Base-by-base conservation (phyloP, 2,797 vertebrate genomes). In the Takifugu rubripes region DNA sequence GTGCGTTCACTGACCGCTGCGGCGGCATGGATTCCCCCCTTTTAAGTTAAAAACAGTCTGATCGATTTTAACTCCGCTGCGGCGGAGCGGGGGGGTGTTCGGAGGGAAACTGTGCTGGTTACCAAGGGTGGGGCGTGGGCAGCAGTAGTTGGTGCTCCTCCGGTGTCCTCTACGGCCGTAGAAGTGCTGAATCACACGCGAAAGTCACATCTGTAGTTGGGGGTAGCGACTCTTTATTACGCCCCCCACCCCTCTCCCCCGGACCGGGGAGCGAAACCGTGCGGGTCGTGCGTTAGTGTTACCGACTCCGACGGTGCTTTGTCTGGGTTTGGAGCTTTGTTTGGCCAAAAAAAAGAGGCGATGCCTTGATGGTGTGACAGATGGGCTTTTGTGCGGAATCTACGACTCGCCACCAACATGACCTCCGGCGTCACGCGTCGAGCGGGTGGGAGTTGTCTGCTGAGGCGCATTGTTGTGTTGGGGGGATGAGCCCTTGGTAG, bases 381-480 rank as follows among this genome's bases (percentile, higher is more conserved):
- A 89, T 87, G 88, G 86, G 71, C 78, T 81, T 86, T 87, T 86
- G 84, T 89, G 81, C 61, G 69, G 72, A 72, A 74, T 57, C 67
- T 61, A 55, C 80, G 74, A 76, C 68, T 74, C 73, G 44, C 75
- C 64, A 70, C 61, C 70, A 55, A 71, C 80, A 84, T 88, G 84
- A 88, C 83, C 87, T 86, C 83, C 70, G 69, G 79, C 84, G 84
- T 87, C 84, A 81, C 70, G 71, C 83, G 84, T 68, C 68, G 78
- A 79, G 66, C 75, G 88, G 86, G 89, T 85, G 88, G 90, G 84
- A 88, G 88, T 85, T 85, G 77, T 85, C 88, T 87, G 82, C 36
- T 75, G 71, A 84, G 70, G 73, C 75, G 88, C 89, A 87, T 89
- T 89, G 89, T 89, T 89, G 75, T 89, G 83, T 84, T 87, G 88